Evolutionary conservation across 2,888 invertebrate species (phyloP).

Genomic region (Atethmia centrago): DNA sequence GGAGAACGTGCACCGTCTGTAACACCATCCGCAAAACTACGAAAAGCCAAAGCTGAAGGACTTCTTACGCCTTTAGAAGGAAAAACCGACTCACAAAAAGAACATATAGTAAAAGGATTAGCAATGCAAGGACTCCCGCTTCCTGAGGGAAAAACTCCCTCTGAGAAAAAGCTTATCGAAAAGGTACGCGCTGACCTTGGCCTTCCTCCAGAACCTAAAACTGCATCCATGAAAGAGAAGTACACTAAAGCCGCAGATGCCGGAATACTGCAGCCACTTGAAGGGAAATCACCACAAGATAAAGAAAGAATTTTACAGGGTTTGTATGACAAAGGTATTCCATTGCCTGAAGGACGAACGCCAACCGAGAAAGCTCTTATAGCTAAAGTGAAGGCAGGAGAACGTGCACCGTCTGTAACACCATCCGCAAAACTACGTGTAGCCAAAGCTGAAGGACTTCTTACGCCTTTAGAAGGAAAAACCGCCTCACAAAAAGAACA

Average conservation of each 20-base stretch:
- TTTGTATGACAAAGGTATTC: background rate
- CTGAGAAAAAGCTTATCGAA: background rate
- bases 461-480: too few relatives aligned
- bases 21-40: constrained; percentile 10
- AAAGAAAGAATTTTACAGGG: background rate
- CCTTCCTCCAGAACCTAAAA: too few relatives aligned
- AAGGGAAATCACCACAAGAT: background rate
- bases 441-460: too few relatives aligned
- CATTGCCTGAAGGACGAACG: background rate
- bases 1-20: too few relatives aligned
- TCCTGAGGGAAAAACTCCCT: background rate
- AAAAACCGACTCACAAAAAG: background rate
- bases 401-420: too few relatives aligned
- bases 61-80: background rate
- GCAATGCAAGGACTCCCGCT: background rate
- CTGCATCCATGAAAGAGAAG: background rate
- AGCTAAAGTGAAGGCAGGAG: too few relatives aligned
- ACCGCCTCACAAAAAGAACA: too few relatives aligned
- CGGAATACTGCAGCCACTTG: background rate
- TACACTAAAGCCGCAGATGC: background rate
- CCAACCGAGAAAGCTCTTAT: background rate
- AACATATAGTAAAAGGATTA: background rate
- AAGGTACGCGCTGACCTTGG: constrained; percentile 15
- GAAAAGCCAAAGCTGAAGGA: background rate
- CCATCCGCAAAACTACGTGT: too few relatives aligned